Base-by-base conservation (phyloP, 2,797 vertebrate species). In the Rhabdophis nuchalis region DNA sequence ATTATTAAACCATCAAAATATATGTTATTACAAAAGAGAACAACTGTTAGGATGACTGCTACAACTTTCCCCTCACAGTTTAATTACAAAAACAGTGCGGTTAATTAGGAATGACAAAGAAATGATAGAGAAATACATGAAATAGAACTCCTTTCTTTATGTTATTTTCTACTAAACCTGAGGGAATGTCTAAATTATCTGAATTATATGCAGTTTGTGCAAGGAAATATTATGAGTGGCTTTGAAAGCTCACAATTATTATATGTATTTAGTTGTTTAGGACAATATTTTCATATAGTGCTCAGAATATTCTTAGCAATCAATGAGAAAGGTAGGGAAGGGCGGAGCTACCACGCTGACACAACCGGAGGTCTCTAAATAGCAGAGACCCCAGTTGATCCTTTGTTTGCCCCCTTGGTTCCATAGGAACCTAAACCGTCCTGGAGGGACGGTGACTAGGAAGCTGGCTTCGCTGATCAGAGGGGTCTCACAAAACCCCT, bases 41-140 rank as follows among this genome's bases (percentile, higher is more conserved):
- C 86, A 88, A 85, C n/a, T 85, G 32, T 23, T 16, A 25, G 88
- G 46, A 88, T 6, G 32, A 61, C 68, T 61, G 89, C 41, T 16
- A 54, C 27, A 88, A 89, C 57, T 57, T 61, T 54, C 90, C 54
- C 87, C 53, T n/a, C 53, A 61, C 89, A 4, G 32, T 93, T 91
- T 91, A 91, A 93, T 93, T 93, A 64, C 61, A 85, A 90, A 85
- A 93, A 91, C 89, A 93, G 92, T 64, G 89, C 57, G 85, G 92
- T 50, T 86, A 91, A 91, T 93, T 91, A 93, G 89, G 72, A 50
- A 85, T 90, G 88, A 91, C 86, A 93, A 88, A 88, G 92, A 77
- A 88, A 88, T 23, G 53, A 58, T 86, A 72, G 41, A 57, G 61
- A n/a, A 90, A 41, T 85, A 91, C 68, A 56, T 58, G 89, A 88